Base-by-base conservation (phyloP, 2,797 vertebrate species). In the Acanthurus tractus region DNA sequence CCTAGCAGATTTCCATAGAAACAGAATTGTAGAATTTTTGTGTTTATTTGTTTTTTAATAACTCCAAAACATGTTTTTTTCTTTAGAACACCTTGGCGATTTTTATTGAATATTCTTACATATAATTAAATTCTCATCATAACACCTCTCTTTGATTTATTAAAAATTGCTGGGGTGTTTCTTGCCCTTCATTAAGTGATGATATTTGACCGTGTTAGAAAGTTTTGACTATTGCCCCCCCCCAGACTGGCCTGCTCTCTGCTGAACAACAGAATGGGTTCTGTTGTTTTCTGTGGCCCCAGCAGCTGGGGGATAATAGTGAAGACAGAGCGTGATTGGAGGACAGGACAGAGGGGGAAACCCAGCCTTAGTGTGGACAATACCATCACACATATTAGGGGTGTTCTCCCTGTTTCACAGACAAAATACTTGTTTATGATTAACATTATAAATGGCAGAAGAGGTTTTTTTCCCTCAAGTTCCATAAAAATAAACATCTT, bases 251-350 rank as follows among this genome's bases (percentile, higher is more conserved):
- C 93, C 90, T 68, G 91, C 94, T 96, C 96, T 97, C 96, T 96
- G 95, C 93, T 88, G 95, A 95, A 96, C 96, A 97, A 97, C 97
- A 98, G 96, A 97, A 95, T 90, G 79, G 94, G 89, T 95, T 96
- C 94, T 96, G 96, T 97, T 97, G 96, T 97, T 95, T 94, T 96
- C 91, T 87, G 87, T 83, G 94, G 95, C 92, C 94, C 92, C 90
- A 93, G 96, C 96, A 96, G 97, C 97, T 97, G 95, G 94, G 95
- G 96, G 95, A 95, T 96, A 95, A 96, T 92, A 94, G 95, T 92
- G 91, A 95, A 95, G 95, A 96, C 96, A 96, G 95, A 95, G 95
- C 92, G 94, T 93, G 93, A 93, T 91, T 88, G 92, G 93, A 94
- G 61, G 77, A 84, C 48, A 69, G 86, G 78, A 88, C 76, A 81